Evolutionary conservation across 2,888 invertebrate genomes (phyloP).

Genomic region (Drosophila aldrichi): DNA sequence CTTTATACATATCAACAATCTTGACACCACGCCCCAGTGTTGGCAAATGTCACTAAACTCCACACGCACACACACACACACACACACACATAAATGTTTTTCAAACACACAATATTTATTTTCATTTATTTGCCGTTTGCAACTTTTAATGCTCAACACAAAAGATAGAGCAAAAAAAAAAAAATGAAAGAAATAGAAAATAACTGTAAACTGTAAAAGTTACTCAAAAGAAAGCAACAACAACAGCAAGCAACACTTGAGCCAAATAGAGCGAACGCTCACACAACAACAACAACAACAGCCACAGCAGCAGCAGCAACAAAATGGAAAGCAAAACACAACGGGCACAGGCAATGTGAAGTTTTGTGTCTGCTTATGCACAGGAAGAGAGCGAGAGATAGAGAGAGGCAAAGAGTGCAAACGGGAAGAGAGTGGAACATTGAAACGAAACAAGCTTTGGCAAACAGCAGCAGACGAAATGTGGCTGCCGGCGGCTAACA

Average conservation of each 20-base stretch:
- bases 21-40: slow-evolving; percentile 5
- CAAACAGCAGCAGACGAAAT: slow-evolving; percentile 63
- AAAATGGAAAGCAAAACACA: slow-evolving; percentile 57
- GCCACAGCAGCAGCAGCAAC: slow-evolving; percentile 19
- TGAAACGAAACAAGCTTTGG: slow-evolving; percentile 63
- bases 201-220: slow-evolving; percentile 51
- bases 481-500: slow-evolving; percentile 60
- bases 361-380: slow-evolving; percentile 42
- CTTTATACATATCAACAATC: background rate
- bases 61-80: background rate
- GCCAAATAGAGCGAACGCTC: slow-evolving; percentile 52
- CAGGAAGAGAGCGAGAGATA: slow-evolving; percentile 3
- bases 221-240: slow-evolving; percentile 45
- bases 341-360: slow-evolving; percentile 39
- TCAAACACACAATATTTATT: slow-evolving; percentile 30
- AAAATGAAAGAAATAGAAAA: slow-evolving; percentile 40
- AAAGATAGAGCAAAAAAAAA: slow-evolving; percentile 15
- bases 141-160: slow-evolving; percentile 33
- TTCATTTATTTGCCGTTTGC: slow-evolving; percentile 48
- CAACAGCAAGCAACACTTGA: slow-evolving; percentile 43
- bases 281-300: slow-evolving; percentile 33
- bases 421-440: slow-evolving; percentile 3
- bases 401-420: too few species aligned
- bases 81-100: background rate
- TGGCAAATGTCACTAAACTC: slow-evolving; percentile 32